Evolutionary conservation across 1,140 invertebrate species (phyloP), one percentile per base, ranked within the genome.

Genomic region (Drosophila gunungcola): DNA sequence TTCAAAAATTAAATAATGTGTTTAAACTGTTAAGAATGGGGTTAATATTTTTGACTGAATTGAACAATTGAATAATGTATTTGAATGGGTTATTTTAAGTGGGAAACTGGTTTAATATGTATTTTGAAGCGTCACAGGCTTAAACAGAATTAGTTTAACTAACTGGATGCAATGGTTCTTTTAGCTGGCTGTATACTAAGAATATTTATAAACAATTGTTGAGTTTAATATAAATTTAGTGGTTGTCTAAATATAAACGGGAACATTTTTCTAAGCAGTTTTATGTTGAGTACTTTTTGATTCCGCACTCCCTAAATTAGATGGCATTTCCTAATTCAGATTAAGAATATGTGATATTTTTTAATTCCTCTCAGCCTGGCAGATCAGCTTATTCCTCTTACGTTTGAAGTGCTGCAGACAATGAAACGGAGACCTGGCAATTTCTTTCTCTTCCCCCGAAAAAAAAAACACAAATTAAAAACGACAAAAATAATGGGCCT

Each of bases 401-500:
- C 72, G 79, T 88, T 84, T 89, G 80, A 84, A 80, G 84, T 89
- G 64, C 58, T 61, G 55, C 65, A 80, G 65, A 88, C 84, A 89
- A 89, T 78, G 82, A 62, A 16, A 60, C n/a, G 13, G 42, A 36
- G 64, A 39, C 45, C 51, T 73, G 72, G 82, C 69, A 81, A 82
- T 86, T 86, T 73, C 73, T 73, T 61, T 63, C 36, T 58, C 38
- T 34, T 10, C 32, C 36, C 34, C 38, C 5, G 2, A 16, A 64
- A 57, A 52, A 34, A 57, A 60, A 74, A 60, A 73, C 68, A 77
- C 80, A 89, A 88, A 88, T 88, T 88, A 88, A 88, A 83, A 89
- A 83, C 84, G 84, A 88, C 84, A 88, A 88, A 83, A 85, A 86
- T 78, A 73, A 80, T 76, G 81, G 56, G 73, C 81, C 77, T 67